These are phyloP conservation scores for Capitulum mitella DNA, from an alignment of 2,888 invertebrate genomes.

Conservation along the genomic window DNA sequence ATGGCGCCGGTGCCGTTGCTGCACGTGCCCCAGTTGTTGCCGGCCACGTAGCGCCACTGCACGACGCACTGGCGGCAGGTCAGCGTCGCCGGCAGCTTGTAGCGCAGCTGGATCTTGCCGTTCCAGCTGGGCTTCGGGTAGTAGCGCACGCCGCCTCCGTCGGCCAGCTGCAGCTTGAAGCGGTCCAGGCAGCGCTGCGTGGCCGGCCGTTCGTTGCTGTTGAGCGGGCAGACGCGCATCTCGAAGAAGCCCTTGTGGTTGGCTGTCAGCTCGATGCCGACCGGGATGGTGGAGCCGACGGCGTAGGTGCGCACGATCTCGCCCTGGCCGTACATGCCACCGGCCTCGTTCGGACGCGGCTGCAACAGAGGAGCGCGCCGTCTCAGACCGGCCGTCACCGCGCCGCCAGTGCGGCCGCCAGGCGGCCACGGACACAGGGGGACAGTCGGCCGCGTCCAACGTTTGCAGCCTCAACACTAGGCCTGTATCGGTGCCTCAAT, in stretches of 20 bases:
- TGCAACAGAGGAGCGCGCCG: constrained; percentile 36
- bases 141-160: constrained; percentile 41
- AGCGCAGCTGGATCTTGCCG: constrained; percentile 67
- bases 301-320: constrained; percentile 71
- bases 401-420: too few species aligned
- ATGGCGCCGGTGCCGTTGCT: constrained; percentile 55
- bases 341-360: constrained; percentile 72
- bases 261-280: constrained; percentile 77
- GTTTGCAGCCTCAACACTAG: too few species aligned
- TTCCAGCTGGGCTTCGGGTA: constrained; percentile 53
- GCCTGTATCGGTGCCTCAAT: too few species aligned
- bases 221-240: constrained; percentile 69
- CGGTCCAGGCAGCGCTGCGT: constrained; percentile 68
- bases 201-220: constrained; percentile 45
- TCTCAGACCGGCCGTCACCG: too few species aligned
- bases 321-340: constrained; percentile 74
- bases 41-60: constrained; percentile 83
- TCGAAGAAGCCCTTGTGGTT: constrained; percentile 79
- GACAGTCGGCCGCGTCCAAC: too few species aligned
- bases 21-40: constrained; percentile 65
- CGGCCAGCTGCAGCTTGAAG: constrained; percentile 55
- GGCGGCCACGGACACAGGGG: too few species aligned
- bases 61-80: constrained; percentile 74
- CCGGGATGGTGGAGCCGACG: constrained; percentile 58
- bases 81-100: constrained; percentile 56